Conservation (phyloP, 2,797 vertebrate genomes). For the Scleropages formosus region DNA sequence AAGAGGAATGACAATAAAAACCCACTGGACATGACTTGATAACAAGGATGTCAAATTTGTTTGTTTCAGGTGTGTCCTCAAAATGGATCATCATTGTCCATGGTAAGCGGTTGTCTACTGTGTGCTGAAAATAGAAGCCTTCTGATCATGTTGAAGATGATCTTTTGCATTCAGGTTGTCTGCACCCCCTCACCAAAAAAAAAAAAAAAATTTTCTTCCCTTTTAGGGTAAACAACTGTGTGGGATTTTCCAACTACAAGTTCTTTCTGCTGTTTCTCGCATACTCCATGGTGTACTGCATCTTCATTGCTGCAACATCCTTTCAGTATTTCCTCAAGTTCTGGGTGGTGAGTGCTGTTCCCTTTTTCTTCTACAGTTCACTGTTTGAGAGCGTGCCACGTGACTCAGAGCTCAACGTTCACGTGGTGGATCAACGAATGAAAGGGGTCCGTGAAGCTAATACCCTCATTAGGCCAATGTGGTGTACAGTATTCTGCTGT, state of each 20-base stretch:
- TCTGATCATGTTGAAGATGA: slow-evolving; percentile 5
- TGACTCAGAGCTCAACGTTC: background rate
- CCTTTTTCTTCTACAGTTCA: background rate
- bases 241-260: slow-evolving; percentile 99
- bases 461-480: background rate
- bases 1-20: no score
- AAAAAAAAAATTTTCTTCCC: slow-evolving; percentile 15
- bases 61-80: slow-evolving; percentile 84
- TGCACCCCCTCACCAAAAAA: no score
- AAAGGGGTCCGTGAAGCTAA: background rate
- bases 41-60: slow-evolving; percentile 39
- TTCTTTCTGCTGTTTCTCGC: slow-evolving; percentile 95
- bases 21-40: no score
- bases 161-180: no score
- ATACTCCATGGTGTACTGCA: slow-evolving; percentile 91
- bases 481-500: no score
- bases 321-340: slow-evolving; percentile 96
- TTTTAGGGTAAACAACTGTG: slow-evolving; percentile 95
- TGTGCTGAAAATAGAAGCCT: background rate
- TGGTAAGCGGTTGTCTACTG: slow-evolving; percentile 72
- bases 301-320: slow-evolving; percentile 87
- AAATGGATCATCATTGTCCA: slow-evolving; percentile 99
- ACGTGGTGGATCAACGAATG: no score
- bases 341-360: slow-evolving; percentile 87
- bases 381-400: background rate